Conservation (phyloP, 2,797 vertebrate genomes). For the Syngnathus rostellatus region DNA sequence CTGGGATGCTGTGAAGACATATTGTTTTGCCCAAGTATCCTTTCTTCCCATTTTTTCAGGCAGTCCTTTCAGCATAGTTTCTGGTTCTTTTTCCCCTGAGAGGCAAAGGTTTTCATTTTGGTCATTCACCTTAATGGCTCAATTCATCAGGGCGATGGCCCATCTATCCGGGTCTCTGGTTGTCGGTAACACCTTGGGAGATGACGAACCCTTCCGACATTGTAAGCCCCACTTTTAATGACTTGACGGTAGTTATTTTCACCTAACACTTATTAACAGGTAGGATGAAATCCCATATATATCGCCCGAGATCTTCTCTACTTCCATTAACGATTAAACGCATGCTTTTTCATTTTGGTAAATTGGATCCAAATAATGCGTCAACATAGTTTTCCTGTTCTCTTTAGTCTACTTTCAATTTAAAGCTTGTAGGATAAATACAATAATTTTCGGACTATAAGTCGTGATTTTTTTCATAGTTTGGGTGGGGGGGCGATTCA, state of each 20-base stretch:
- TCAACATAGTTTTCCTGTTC: neutral
- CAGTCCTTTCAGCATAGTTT: conserved; percentile 38
- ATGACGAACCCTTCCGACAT: conserved; percentile 50
- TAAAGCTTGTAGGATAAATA: neutral
- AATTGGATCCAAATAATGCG: neutral
- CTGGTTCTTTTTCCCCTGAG: conserved; percentile 37
- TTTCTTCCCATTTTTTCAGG: conserved; percentile 39
- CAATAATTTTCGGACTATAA: too few relatives aligned
- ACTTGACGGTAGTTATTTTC: conserved; percentile 61
- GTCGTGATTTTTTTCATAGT: too few relatives aligned
- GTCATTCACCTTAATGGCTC: conserved; percentile 64
- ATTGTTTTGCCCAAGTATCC: conserved; percentile 43
- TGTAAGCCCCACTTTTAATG: conserved; percentile 59
- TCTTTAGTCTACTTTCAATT: neutral
- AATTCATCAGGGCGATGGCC: conserved; percentile 55
- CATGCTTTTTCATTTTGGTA: neutral
- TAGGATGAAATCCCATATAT: conserved; percentile 54
- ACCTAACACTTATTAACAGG: conserved; percentile 48
- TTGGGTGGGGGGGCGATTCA: too few relatives aligned
- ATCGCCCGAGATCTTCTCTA: conserved; percentile 49
- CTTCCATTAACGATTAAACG: neutral
- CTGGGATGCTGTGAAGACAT: conserved; percentile 45
- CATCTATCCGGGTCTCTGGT: conserved; percentile 53
- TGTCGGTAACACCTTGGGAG: conserved; percentile 55
- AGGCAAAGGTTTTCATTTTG: conserved; percentile 60